Evolutionary conservation across 2,888 invertebrate genomes (phyloP).

Genomic region (Plebejus anna): DNA sequence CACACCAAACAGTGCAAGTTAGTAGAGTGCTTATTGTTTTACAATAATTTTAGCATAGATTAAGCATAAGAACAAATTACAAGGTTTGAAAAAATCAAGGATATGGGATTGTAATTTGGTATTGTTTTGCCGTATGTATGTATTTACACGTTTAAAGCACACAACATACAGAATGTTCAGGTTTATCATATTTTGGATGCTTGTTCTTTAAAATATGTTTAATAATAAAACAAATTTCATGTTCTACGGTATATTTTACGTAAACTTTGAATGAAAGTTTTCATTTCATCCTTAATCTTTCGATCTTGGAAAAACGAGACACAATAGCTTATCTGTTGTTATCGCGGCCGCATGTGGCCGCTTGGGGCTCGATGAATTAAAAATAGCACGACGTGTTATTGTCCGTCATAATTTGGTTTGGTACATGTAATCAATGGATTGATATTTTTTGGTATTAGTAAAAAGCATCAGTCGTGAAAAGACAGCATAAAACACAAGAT

Average conservation of each 20-base stretch:
- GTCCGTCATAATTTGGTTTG: not conserved
- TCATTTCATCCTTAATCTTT: not conserved
- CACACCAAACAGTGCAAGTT: constrained; percentile 58
- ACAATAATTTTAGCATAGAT: not conserved
- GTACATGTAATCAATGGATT: not conserved
- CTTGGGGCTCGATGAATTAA: too few relatives aligned
- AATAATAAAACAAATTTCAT: too few relatives aligned
- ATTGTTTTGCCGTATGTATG: not conserved
- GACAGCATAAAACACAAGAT: constrained; percentile 15
- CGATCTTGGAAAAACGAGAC: too few relatives aligned
- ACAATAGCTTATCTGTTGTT: too few relatives aligned
- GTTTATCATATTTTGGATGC: too few relatives aligned
- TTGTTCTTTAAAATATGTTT: too few relatives aligned
- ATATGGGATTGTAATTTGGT: too few relatives aligned
- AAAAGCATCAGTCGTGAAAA: constrained; percentile 5
- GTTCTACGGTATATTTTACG: not conserved
- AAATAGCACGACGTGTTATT: not conserved
- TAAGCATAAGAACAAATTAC: too few relatives aligned
- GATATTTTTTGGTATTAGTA: constrained; percentile 14
- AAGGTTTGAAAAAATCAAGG: too few relatives aligned
- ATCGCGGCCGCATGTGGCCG: too few relatives aligned
- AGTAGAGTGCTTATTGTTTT: constrained; percentile 41
- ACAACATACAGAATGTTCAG: not conserved
- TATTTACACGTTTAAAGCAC: not conserved
- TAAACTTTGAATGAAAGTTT: not conserved